Percentiles rank a stretch among this genome's conserved stretches.
phyloP scores from a whole-genome alignment of 2,797 vertebrate genomes.

The Orientallactaga sibirica region DNA sequence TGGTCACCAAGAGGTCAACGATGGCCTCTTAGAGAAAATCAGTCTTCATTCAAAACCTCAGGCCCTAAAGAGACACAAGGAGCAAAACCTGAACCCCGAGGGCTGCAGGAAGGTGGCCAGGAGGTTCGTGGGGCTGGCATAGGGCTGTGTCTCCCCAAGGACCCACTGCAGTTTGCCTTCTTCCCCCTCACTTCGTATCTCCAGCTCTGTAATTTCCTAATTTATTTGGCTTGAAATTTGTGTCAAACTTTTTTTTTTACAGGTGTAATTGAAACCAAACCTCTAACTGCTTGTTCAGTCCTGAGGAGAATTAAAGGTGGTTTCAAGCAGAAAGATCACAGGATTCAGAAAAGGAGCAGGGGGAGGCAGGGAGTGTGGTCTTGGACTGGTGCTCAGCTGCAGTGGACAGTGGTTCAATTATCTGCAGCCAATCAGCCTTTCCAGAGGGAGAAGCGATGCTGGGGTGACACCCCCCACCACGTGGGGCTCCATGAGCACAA shows the following conservation, averaged over 20 bases:
- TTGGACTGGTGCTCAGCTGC: not conserved
- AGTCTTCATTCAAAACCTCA: not conserved
- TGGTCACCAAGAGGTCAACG: not conserved
- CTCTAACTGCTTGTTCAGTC: slow-evolving; percentile 75
- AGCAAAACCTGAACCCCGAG: not conserved
- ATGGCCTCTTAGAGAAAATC: not conserved
- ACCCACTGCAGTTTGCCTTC: not conserved
- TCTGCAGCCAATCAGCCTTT: slow-evolving; percentile 50
- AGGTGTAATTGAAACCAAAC: slow-evolving; percentile 82
- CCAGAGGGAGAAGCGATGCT: not conserved
- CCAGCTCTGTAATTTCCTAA: slow-evolving; percentile 74
- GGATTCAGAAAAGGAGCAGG: slow-evolving; percentile 53
- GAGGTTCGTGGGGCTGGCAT: not conserved
- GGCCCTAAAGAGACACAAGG: not conserved
- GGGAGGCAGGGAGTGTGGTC: not conserved
- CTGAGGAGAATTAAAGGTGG: slow-evolving; percentile 83
- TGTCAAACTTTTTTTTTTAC: slow-evolving; percentile 74
- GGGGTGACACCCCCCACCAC: not conserved
- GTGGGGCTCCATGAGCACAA: rapidly evolving
- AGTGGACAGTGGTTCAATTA: not conserved
- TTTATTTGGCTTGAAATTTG: slow-evolving; percentile 82
- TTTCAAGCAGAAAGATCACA: slow-evolving; percentile 81
- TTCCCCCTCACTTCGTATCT: not conserved
- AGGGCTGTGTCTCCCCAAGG: not conserved
- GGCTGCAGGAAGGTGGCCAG: not conserved